Percentiles rank a stretch among this genome's conserved stretches.
Evolutionary conservation across 37 sponge, comb jelly and placozoan genomes (phyloP).

Genomic region (Spongia lamella): DNA sequence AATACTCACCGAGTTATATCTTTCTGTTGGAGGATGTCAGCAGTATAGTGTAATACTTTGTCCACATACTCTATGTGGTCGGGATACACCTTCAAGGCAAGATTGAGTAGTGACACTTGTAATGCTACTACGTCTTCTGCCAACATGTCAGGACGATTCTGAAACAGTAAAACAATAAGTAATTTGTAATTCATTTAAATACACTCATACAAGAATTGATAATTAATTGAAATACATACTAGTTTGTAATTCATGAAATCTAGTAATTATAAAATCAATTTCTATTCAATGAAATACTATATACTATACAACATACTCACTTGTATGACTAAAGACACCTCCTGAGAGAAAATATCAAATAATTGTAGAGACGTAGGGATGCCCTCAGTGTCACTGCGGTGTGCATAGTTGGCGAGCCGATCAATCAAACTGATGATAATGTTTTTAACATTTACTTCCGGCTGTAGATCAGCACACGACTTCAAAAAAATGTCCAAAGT

Average conservation of each 20-base stretch:
- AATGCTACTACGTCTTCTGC: conserved; percentile 86
- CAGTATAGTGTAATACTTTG: conserved; percentile 71
- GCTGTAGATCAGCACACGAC: conserved; percentile 80
- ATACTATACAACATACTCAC: conserved; percentile 32
- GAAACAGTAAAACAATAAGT: background rate
- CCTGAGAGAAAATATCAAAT: conserved; percentile 96
- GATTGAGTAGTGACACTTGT: conserved; percentile 83
- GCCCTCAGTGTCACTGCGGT: conserved; percentile 78
- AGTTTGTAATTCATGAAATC: too few species aligned
- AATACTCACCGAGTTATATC: conserved; percentile 48
- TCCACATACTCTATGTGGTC: conserved; percentile 88
- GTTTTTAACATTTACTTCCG: conserved; percentile 89
- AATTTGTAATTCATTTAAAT: too few species aligned
- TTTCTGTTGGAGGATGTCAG: conserved; percentile 60
- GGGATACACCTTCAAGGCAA: conserved; percentile 94
- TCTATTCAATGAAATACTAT: background rate
- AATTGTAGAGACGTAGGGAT: conserved; percentile 85
- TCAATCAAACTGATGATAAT: conserved; percentile 92
- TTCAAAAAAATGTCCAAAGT: conserved; percentile 87
- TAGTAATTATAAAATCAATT: background rate
- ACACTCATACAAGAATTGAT: too few species aligned
- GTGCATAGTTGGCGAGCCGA: conserved; percentile 79
- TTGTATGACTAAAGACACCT: conserved; percentile 89
- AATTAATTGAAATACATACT: too few species aligned
- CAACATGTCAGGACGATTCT: conserved; percentile 83